phyloP scores from a whole-genome alignment of 1,140 invertebrate genomes.

The Campoletis sonorensis region DNA sequence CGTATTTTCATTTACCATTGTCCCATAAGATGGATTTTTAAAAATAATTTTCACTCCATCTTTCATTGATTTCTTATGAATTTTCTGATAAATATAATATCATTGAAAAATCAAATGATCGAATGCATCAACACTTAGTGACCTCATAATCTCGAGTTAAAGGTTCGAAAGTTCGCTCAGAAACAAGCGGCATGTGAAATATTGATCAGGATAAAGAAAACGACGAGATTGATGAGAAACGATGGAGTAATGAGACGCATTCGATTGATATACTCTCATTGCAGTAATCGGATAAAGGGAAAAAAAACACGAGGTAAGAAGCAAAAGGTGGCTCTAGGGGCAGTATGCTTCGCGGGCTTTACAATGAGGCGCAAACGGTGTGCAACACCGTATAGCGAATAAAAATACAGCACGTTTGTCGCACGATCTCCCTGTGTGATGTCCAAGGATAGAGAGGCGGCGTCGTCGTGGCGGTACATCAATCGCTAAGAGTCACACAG shows the following conservation, averaged over 20 bases:
- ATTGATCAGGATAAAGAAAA: neutral
- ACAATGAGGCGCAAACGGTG: neutral
- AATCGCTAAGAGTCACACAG: constrained; percentile 24
- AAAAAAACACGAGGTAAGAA: constrained; percentile 21
- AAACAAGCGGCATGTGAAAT: neutral
- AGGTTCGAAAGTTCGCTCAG: constrained; percentile 1
- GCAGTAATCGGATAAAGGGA: neutral
- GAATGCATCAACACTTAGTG: neutral
- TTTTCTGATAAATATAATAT: too few relatives aligned
- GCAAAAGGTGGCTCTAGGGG: neutral
- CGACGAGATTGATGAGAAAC: constrained; percentile 18
- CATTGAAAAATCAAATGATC: too few relatives aligned
- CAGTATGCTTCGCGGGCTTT: neutral
- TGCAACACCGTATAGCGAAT: constrained; percentile 24
- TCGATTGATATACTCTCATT: constrained; percentile 24
- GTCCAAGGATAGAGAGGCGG: constrained; percentile 7
- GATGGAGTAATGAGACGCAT: constrained; percentile 9
- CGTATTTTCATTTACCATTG: too few relatives aligned
- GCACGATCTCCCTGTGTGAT: constrained; percentile 6
- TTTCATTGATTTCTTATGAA: too few relatives aligned
- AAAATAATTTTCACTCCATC: too few relatives aligned
- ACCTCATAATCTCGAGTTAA: neutral
- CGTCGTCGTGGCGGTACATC: constrained; percentile 42
- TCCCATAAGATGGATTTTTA: too few relatives aligned
- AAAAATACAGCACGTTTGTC: constrained; percentile 42